Base-by-base conservation (phyloP, 2,113 vertebrate genomes). In the Platichthys flesus region DNA sequence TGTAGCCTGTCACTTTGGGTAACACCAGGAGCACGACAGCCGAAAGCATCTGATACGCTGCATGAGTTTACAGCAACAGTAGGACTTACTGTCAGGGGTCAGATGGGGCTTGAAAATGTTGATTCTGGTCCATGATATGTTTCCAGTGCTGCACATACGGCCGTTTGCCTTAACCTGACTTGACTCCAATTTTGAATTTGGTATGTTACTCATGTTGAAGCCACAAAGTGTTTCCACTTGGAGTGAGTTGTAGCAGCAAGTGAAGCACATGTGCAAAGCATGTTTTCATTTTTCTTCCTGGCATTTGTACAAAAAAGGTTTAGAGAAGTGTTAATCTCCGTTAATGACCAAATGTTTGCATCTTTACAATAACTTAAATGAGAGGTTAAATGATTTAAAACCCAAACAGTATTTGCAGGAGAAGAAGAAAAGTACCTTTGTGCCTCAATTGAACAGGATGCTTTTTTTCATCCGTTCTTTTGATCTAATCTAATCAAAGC, bases 1-100 rank as follows among this genome's bases (percentile, higher is more conserved):
- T 92, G 86, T 86, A 89, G 76, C 61, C 71, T 87, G 87, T 90
- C 86, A 86, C 84, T 88, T 87, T 56, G 40, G 58, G 74, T 82
- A 89, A 68, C 82, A 69, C 85, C 63, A 54, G 40, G 59, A 87
- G 79, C 35, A 15, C 65, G 79, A 73, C 74, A 76, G 51, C 26
- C 8, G 9, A 82, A 85, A 74, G 68, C 64, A 70, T 82, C 72
- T 3, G 65, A 85, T 74, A 79, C 2, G 28, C 73, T 78, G 8
- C 45, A 56, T 77, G 76, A 66, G 67, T 88, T 83, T 78, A 87
- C 74, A 79, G 54, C 28, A 71, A 76, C 77, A 76, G 81, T 74
- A 59, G n/a, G 2, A 85, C 81, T 69, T 21, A 9, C 61, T 76
- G 63, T 81, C 23, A 72, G 57, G 65, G 54, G 62, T 77, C 58